Evolutionary conservation across 2,797 vertebrate genomes (phyloP).

Genomic region (Semotilus atromaculatus): DNA sequence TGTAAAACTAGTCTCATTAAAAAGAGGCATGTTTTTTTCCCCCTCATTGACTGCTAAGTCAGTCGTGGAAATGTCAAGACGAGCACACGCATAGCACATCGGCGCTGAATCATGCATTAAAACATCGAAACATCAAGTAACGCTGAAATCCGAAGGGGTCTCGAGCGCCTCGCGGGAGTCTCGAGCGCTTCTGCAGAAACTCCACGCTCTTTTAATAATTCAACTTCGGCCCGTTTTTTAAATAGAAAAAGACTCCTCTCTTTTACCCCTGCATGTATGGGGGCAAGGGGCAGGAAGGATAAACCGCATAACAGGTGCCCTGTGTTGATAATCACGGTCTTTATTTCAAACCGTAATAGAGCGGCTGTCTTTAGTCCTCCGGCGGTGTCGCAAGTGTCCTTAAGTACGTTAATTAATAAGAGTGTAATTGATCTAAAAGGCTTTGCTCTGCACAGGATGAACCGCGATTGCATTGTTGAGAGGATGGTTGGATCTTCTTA

Average conservation of each 20-base stretch:
- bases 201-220: constrained; percentile 59
- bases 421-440: constrained; percentile 23
- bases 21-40: neutral
- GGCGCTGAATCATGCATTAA: constrained; percentile 44
- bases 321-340: constrained; percentile 26
- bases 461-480: neutral
- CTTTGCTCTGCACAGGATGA: constrained; percentile 9
- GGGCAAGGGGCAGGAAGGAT: constrained; percentile 8
- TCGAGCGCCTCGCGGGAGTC: constrained; percentile 59
- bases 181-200: constrained; percentile 62
- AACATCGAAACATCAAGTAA: constrained; percentile 34
- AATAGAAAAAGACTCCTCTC: neutral
- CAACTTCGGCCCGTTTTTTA: constrained; percentile 8
- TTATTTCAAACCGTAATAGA: constrained; percentile 25
- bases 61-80: constrained; percentile 2
- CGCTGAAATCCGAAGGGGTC: constrained; percentile 13
- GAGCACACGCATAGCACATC: neutral
- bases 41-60: neutral
- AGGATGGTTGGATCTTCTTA: neutral
- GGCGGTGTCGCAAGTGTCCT: neutral
- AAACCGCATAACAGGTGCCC: constrained; percentile 63
- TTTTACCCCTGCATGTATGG: neutral
- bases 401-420: constrained; percentile 28
- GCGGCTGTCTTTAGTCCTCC: constrained; percentile 6
- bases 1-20: neutral